Evolutionary conservation across 2,888 invertebrate genomes (phyloP).

Genomic region (Aradus depressus): DNA sequence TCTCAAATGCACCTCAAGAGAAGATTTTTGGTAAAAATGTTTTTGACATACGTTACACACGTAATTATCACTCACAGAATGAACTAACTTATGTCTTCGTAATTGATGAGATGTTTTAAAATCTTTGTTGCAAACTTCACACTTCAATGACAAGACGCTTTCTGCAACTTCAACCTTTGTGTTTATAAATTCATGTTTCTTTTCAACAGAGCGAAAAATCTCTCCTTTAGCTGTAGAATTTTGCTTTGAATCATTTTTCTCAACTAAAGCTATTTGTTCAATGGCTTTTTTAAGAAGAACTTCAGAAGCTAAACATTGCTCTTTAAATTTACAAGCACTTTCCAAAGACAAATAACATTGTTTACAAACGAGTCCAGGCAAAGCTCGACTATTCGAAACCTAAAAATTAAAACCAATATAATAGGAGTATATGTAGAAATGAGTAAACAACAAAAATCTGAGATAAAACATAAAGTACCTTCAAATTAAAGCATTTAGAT

Average conservation of each 20-base stretch:
- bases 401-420: background rate
- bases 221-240: background rate
- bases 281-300: slow-evolving; percentile 1
- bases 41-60: slow-evolving; percentile 9
- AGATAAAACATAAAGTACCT: background rate
- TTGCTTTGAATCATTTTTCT: background rate
- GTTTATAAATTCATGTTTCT: background rate
- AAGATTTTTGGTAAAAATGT: slow-evolving; percentile 4
- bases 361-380: background rate
- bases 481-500: slow-evolving; percentile 1
- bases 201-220: background rate
- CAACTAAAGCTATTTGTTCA: background rate
- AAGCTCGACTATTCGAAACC: background rate
- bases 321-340: slow-evolving; percentile 3
- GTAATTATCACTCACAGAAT: slow-evolving; percentile 2
- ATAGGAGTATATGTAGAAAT: background rate
- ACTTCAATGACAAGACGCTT: background rate
- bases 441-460: background rate
- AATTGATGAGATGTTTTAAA: background rate
- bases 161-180: background rate
- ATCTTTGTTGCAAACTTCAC: slow-evolving; percentile 3
- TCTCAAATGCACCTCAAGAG: slow-evolving; percentile 2
- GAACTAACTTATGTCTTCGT: background rate
- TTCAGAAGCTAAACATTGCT: background rate
- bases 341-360: background rate